phyloP scores from a whole-genome alignment of 2,888 invertebrate genomes.

The Drosophila yooni region DNA sequence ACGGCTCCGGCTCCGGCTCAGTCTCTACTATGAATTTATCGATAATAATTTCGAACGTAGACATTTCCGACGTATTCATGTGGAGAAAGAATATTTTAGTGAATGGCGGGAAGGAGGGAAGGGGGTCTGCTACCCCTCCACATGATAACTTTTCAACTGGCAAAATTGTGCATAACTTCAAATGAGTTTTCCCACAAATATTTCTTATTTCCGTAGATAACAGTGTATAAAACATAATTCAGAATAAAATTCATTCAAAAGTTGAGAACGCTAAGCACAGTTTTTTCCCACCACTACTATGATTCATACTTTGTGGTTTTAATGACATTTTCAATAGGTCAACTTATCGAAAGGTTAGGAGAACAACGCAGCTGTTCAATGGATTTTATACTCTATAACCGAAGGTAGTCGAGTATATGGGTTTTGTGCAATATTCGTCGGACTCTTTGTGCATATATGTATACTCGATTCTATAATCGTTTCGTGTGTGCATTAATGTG shows the following conservation, averaged over 20 bases:
- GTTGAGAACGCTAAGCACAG: background rate
- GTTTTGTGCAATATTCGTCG: background rate
- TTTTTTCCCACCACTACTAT: background rate
- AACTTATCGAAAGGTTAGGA: constrained; percentile 32
- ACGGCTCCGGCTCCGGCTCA: background rate
- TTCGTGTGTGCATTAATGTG: background rate
- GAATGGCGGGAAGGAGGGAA: background rate
- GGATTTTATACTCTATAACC: background rate
- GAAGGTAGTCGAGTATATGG: background rate
- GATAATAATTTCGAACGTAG: constrained; percentile 23
- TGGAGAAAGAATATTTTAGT: background rate
- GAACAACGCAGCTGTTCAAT: constrained; percentile 40
- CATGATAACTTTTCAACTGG: background rate
- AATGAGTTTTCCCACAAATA: background rate
- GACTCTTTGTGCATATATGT: background rate
- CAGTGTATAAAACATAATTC: background rate
- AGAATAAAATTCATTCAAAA: background rate
- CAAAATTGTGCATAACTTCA: background rate
- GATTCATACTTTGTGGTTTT: background rate
- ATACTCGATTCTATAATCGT: background rate
- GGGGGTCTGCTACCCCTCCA: background rate
- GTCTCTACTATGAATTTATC: constrained; percentile 24
- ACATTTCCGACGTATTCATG: background rate
- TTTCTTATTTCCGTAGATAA: background rate
- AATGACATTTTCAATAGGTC: constrained; percentile 35